A percentile compares a stretch with the other conserved stretches of the same genome.
Conservation (phyloP, 1,140 invertebrate species). For the Zaprionus kolodkinae region DNA sequence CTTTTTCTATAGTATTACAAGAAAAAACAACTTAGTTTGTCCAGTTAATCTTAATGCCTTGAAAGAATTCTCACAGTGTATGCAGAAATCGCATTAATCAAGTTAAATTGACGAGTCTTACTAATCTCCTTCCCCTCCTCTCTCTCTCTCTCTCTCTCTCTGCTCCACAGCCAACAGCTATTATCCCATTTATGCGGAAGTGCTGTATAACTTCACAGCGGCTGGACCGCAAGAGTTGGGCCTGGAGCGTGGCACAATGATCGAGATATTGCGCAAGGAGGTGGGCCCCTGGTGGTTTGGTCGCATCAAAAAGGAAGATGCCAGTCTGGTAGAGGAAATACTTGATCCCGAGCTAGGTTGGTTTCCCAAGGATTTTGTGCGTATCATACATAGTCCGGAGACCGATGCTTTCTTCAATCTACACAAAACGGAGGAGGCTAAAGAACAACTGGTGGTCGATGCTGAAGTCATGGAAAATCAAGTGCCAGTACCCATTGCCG, state of each 20-base stretch:
- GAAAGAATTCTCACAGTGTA: slow-evolving; percentile 2
- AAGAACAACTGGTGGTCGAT: slow-evolving; percentile 4
- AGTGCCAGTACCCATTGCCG: slow-evolving; percentile 43
- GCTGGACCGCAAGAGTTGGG: slow-evolving; percentile 79
- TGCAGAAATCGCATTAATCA: slow-evolving; percentile 26
- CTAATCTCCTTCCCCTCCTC: too few species aligned
- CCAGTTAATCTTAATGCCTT: too few species aligned
- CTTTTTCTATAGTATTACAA: too few species aligned
- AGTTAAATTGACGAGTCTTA: slow-evolving; percentile 29
- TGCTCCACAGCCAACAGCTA: slow-evolving; percentile 52
- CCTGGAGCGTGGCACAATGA: slow-evolving; percentile 76
- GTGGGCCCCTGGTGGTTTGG: slow-evolving; percentile 83
- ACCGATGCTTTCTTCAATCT: slow-evolving; percentile 62
- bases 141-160: neutral
- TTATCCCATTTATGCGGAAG: slow-evolving; percentile 78
- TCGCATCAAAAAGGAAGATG: slow-evolving; percentile 78
- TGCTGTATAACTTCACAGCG: slow-evolving; percentile 80
- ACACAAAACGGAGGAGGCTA: slow-evolving; percentile 37
- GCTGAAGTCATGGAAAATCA: neutral
- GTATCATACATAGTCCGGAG: slow-evolving; percentile 72
- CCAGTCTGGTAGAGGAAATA: slow-evolving; percentile 66
- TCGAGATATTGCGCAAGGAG: slow-evolving; percentile 80
- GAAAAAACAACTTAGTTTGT: too few species aligned
- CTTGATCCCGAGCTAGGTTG: slow-evolving; percentile 78
- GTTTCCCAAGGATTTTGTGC: slow-evolving; percentile 84